Percentiles rank a stretch among this genome's conserved stretches.
phyloP scores from a whole-genome alignment of 2,113 vertebrate species.

The Anser cygnoides region DNA sequence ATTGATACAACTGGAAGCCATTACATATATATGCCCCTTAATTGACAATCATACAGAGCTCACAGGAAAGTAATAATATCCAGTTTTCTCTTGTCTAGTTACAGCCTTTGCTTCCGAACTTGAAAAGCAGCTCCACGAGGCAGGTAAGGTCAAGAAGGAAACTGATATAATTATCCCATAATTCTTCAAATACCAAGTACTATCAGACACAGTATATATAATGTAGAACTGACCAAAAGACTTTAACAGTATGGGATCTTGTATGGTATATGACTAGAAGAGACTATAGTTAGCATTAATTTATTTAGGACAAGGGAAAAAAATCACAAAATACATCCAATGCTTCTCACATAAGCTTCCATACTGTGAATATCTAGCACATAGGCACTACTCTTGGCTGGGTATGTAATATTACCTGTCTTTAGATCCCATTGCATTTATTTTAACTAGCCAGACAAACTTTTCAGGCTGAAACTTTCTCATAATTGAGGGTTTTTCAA shows the following conservation, averaged over 20 bases:
- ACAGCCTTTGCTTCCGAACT: constrained; percentile 43
- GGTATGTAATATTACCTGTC: neutral
- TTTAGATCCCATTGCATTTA: neutral
- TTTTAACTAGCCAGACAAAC: constrained; percentile 7
- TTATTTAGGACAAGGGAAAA: constrained; percentile 27
- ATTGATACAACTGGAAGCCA: constrained; percentile 49
- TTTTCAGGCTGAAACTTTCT: constrained; percentile 7
- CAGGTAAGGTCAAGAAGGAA: constrained; percentile 55
- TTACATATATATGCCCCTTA: constrained; percentile 27
- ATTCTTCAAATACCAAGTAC: constrained; percentile 41
- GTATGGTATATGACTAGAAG: neutral
- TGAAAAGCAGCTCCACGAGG: constrained; percentile 43
- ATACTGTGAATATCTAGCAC: constrained; percentile 32
- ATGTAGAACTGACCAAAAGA: neutral
- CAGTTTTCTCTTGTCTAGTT: constrained; percentile 18
- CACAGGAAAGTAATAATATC: constrained; percentile 28
- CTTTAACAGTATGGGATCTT: neutral
- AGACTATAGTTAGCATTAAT: neutral
- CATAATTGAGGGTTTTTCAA: neutral
- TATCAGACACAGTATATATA: neutral
- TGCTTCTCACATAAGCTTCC: neutral
- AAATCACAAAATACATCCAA: neutral
- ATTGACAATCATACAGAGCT: constrained; percentile 46
- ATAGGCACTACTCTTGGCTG: neutral
- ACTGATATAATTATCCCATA: constrained; percentile 45